A percentile compares a stretch with the other conserved stretches of the same genome.
These are phyloP conservation scores for Glaucomys volans DNA, from an alignment of 2,113 vertebrate genomes.

Conservation along the genomic window DNA sequence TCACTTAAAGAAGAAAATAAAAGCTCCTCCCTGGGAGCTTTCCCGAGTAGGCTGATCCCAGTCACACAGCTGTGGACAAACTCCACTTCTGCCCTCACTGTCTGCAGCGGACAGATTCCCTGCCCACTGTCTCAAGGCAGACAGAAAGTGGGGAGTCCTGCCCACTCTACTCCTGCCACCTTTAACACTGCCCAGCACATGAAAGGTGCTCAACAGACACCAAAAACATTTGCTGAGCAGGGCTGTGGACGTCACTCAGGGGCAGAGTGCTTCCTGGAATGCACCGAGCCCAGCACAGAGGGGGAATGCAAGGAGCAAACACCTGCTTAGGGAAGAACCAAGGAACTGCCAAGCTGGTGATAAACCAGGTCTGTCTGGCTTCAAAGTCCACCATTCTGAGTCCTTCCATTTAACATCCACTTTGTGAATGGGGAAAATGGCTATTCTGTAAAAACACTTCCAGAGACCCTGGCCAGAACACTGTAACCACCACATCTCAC, in stretches of 20 bases:
- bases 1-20: neutral
- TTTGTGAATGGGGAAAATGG: neutral
- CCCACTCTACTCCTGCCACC: neutral
- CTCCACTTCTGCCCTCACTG: neutral
- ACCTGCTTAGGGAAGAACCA: neutral
- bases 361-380: neutral
- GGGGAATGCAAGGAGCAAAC: neutral
- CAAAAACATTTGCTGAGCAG: no score
- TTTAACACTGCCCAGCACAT: neutral
- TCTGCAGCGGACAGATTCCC: neutral
- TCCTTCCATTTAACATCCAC: neutral
- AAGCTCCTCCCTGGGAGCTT: neutral
- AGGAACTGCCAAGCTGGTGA: neutral
- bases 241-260: no score
- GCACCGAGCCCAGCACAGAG: no score
- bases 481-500: neutral
- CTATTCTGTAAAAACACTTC: neutral
- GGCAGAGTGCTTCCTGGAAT: no score
- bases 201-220: neutral
- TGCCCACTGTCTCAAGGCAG: neutral
- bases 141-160: neutral
- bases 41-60: constrained; percentile 36
- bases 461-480: neutral
- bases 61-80: constrained; percentile 3
- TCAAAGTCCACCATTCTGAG: neutral